Base-by-base conservation (phyloP, 2,888 invertebrate species). In the Coenonympha arcania region DNA sequence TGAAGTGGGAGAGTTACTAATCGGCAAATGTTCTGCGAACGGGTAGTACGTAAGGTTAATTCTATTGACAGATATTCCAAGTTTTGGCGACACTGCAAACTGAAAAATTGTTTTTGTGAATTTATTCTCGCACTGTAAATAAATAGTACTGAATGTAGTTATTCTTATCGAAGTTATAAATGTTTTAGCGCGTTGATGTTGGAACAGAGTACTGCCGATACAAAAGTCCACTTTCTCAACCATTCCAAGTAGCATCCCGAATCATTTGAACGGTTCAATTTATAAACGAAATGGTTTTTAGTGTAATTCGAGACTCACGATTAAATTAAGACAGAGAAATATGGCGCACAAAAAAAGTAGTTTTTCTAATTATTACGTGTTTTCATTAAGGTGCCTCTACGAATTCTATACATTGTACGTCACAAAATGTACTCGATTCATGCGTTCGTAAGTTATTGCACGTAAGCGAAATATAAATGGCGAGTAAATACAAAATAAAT, bases 201-300 rank as follows among this genome's bases (percentile, higher is more conserved):
- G 58, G 56, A 43, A 62, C 55, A 59, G 61, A 64, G 59, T 61
- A 59, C 62, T 65, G 57, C 63, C 61, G 41, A 55, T 50, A 63
- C 28, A 28, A 19, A 37, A 55, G 58, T 64, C 62, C 64, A 65
- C 57, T 64, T 63, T 68, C 70, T 71, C 68, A 59, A 76, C 73
- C 81, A 82, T 81, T 82, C 81, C 82, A 80, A 71, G n/a, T 72
- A 60, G 65, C 68, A 72, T 65, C 58, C 63, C 65, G n/a, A 55
- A 60, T 55, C 49, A 63, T 54, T 54, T 61, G 13, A 43, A 33
- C 20, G 22, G 22, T 43, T 44, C 18, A 30, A 42, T 30, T 31
- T 18, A 11, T 19, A 11, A 19, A 18, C 28, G 33, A 33, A 39
- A 43, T 15, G 31, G 20, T 15, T 44, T n/a, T 44, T 44, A 33